phyloP scores from a whole-genome alignment of 2,113 vertebrate genomes.

The Mobula birostris region DNA sequence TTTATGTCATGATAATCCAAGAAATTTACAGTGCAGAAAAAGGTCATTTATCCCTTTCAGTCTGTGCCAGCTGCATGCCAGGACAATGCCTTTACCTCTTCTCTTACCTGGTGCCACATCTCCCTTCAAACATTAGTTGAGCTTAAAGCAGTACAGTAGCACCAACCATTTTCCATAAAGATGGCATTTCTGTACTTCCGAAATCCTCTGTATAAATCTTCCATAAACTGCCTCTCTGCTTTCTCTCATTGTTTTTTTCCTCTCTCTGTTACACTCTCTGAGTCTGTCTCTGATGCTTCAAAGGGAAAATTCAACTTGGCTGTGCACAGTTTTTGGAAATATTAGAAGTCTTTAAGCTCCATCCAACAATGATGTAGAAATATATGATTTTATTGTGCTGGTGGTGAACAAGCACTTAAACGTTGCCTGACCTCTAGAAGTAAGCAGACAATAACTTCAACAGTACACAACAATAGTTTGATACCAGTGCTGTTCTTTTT shows the following conservation, averaged over 20 bases:
- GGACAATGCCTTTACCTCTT: background rate
- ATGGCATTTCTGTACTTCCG: background rate
- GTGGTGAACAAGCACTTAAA: too few relatives aligned
- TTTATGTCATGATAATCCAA: background rate
- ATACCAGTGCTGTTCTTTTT: too few relatives aligned
- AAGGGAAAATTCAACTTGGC: too few relatives aligned
- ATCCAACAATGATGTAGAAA: too few relatives aligned
- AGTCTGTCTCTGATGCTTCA: background rate
- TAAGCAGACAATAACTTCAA: too few relatives aligned
- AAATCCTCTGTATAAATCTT: background rate
- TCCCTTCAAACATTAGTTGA: background rate
- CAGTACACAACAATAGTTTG: too few relatives aligned
- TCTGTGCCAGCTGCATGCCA: background rate
- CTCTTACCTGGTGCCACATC: background rate
- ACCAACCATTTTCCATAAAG: background rate
- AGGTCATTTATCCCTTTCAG: background rate
- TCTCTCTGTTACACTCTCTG: too few relatives aligned
- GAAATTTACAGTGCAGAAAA: background rate
- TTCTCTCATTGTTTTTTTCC: background rate
- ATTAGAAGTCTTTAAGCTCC: too few relatives aligned
- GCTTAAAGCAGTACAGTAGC: background rate
- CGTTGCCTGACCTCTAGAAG: too few relatives aligned
- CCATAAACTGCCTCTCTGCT: background rate
- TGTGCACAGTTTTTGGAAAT: too few relatives aligned
- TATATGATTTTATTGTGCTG: too few relatives aligned